Base-by-base conservation (phyloP, 2,888 invertebrate genomes). In the Stenchaetothrips biformis region DNA sequence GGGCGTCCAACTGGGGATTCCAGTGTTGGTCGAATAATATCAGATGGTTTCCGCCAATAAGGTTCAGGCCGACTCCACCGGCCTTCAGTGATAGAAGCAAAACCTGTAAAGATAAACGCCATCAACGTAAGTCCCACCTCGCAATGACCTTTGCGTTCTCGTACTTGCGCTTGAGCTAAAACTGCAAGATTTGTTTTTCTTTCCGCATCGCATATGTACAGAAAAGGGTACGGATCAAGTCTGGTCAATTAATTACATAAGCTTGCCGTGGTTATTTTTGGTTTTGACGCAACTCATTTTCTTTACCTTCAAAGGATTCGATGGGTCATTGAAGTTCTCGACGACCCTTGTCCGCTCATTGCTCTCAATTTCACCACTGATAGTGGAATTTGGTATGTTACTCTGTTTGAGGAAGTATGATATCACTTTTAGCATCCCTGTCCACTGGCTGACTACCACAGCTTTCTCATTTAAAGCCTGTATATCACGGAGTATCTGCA, bases 1-100 rank as follows among this genome's bases (percentile, higher is more conserved):
- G 98, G 78, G 92, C 90, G 87, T 98, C 98, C 78, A 98, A 88
- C 85, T 97, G 97, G 0, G 98, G 98, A 90, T 98, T 98, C 97
- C 98, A 98, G 87, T 98, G 98, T 80, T 96, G 90, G 88, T 98
- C 98, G 37, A 96, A 87, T 59, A 98, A 88, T 53, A 98, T 90
- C 78, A 98, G 89, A 86, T 98, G 96, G 89, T 95, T 97, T 0
- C 93, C 98, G 2, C 98, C 98, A 81, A 94, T 90, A 80, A 98
- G 89, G 89, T 98, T 98, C 16, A 98, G 88, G 0, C 98, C 98
- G n/a, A 97, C 97, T 48, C 98, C 98, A 77, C 98, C 98, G 78
- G 98, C 97, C 81, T 94, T 94, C 53, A 98, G 88, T 0, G 98
- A 98, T 0, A 98, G 88, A 78, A 98, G 87, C 87, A 98, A 77